These are phyloP conservation scores for Fistularia tabacaria DNA, from an alignment of 2,797 vertebrate genomes.

Conservation along the genomic window DNA sequence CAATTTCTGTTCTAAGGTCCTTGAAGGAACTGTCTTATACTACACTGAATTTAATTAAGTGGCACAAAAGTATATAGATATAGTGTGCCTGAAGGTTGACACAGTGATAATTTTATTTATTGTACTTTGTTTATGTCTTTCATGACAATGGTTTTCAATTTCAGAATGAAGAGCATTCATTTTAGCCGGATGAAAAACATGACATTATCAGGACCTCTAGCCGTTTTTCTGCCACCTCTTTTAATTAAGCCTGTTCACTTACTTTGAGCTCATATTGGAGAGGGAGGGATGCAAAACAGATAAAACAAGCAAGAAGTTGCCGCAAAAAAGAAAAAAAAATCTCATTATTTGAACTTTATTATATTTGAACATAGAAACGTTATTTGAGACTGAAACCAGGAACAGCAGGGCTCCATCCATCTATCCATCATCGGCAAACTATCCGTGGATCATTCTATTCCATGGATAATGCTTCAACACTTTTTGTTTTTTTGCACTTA, in stretches of 20 bases:
- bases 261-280: slow-evolving; percentile 51
- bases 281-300: slow-evolving; percentile 32
- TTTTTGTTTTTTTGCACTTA: no score
- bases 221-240: slow-evolving; percentile 57
- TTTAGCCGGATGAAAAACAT: slow-evolving; percentile 47
- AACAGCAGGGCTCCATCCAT: no score
- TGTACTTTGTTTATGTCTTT: slow-evolving; percentile 25
- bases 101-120: slow-evolving; percentile 22
- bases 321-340: background rate
- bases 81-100: slow-evolving; percentile 7
- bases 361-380: no score
- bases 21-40: background rate
- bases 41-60: slow-evolving; percentile 18
- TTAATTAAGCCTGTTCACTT: slow-evolving; percentile 62
- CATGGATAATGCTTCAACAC: no score
- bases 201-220: slow-evolving; percentile 57
- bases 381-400: no score
- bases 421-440: no score
- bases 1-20: no score
- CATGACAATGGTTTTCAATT: slow-evolving; percentile 44
- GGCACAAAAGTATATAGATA: slow-evolving; percentile 1
- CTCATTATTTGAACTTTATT: no score
- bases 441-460: no score
- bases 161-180: slow-evolving; percentile 43
- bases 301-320: slow-evolving; percentile 17